Evolutionary conservation across 2,797 vertebrate genomes (phyloP).

Genomic region (Myiothlypis chrysogaster): DNA sequence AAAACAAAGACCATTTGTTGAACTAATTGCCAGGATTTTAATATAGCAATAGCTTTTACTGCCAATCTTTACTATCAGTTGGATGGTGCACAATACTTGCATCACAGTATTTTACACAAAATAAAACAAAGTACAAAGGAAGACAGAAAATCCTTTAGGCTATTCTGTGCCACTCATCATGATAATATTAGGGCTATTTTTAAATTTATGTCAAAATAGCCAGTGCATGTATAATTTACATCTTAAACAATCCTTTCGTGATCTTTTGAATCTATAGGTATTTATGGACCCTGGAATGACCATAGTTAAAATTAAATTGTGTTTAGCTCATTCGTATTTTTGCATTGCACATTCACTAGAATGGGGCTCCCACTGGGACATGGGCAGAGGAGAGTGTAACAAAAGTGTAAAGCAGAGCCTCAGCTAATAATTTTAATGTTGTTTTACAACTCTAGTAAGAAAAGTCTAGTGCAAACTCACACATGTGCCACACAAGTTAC

Average conservation of each 20-base stretch:
- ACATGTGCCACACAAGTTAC: background rate
- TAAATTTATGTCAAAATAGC: background rate
- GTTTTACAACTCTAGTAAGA: background rate
- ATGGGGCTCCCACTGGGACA: background rate
- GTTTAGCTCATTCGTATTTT: conserved; percentile 6
- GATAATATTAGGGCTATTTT: background rate
- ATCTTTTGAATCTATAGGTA: background rate
- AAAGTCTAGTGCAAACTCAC: conserved; percentile 4
- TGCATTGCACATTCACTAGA: background rate
- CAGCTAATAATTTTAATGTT: background rate
- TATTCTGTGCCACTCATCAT: background rate
- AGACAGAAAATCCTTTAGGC: background rate
- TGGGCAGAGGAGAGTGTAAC: background rate
- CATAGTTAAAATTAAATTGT: conserved; percentile 44
- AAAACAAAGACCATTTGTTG: background rate
- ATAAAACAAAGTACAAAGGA: background rate
- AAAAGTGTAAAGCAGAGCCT: background rate
- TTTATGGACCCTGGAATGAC: conserved; percentile 1
- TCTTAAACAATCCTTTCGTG: conserved; percentile 11
- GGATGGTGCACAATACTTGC: background rate
- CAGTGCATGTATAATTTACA: background rate
- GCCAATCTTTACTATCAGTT: background rate
- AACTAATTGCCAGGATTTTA: background rate
- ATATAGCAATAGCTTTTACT: conserved; percentile 1
- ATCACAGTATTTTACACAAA: conserved; percentile 13